Base-by-base conservation (phyloP, 1,140 invertebrate genomes). In the Cydia strobilella region DNA sequence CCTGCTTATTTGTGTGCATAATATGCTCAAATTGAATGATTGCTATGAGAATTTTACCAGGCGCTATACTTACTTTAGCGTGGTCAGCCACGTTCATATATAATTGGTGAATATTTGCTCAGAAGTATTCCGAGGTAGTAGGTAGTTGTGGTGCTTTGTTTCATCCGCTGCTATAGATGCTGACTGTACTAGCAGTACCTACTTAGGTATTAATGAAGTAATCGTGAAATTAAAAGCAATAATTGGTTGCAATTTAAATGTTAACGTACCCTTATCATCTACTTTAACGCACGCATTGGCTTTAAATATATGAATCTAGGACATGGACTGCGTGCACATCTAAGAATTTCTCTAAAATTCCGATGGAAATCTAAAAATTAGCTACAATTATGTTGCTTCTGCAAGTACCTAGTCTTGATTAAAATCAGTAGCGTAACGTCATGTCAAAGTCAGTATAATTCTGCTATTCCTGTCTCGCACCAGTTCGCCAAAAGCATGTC, bases 401-500 rank as follows among this genome's bases (percentile, higher is more conserved):
- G 2, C 10, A 51, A 51, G 15, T n/a, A 18, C n/a, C 15, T 51
- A 12, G n/a, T 23, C 2, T 23, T 59, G 0, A 59, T 59, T 23
- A 23, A 23, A 59, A 59, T 23, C 54, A 20, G 48, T 23, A 73
- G 20, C 45, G 42, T 73, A 35, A n/a, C 48, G 23, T 51, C 72
- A 73, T 73, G 45, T 73, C 48, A 31, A 73, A 27, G 48, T 25
- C 72, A 51, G 72, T 20, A 73, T 48, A 73, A 73, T 51, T 72
- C 48, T 20, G 42, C 18, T 0, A 73, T 25, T 73, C 54, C 48
- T 42, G 48, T 54, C 65, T 69, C 65, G 65, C 65, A 69, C 65
- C n/a, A 69, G 2, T 35, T 69, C 27, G 31, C 31, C 31, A 69
- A 69, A 69, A 69, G n/a, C 65, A 39, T 69, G 31, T 35, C 23